phyloP scores from a whole-genome alignment of 2,797 vertebrate genomes.

The Brachymystax lenok region DNA sequence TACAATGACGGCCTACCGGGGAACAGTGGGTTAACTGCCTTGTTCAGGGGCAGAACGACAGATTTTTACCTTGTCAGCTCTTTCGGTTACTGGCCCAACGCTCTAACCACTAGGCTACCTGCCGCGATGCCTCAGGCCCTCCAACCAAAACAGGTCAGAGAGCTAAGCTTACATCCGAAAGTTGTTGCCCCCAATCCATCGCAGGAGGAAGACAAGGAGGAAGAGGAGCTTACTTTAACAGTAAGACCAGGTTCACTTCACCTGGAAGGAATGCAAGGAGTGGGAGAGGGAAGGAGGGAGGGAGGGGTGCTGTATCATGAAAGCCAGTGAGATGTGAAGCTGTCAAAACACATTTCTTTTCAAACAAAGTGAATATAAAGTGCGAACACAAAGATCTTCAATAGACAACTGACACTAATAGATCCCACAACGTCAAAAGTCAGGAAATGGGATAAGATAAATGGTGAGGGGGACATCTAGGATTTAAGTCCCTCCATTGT shows the following conservation, averaged over 20 bases:
- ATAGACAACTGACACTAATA: conserved; percentile 56
- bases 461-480: conserved; percentile 56
- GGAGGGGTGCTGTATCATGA: conserved; percentile 18
- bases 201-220: background rate
- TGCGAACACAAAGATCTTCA: conserved; percentile 56
- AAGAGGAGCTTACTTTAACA: conserved; percentile 32
- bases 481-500: conserved; percentile 68
- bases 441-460: conserved; percentile 68
- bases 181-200: conserved; percentile 33
- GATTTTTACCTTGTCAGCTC: no score
- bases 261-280: conserved; percentile 42
- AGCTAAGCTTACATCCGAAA: conserved; percentile 59
- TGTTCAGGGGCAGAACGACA: no score
- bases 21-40: no score
- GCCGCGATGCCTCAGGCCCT: background rate
- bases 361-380: conserved; percentile 39
- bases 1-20: no score
- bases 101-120: no score
- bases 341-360: conserved; percentile 69
- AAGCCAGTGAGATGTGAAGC: conserved; percentile 65
- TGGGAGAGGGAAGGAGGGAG: background rate
- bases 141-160: conserved; percentile 19
- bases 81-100: no score
- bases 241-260: conserved; percentile 43
- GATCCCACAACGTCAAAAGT: conserved; percentile 59